Base-by-base conservation (phyloP, 2,797 vertebrate species). In the Enteromius unitaeniatus region DNA sequence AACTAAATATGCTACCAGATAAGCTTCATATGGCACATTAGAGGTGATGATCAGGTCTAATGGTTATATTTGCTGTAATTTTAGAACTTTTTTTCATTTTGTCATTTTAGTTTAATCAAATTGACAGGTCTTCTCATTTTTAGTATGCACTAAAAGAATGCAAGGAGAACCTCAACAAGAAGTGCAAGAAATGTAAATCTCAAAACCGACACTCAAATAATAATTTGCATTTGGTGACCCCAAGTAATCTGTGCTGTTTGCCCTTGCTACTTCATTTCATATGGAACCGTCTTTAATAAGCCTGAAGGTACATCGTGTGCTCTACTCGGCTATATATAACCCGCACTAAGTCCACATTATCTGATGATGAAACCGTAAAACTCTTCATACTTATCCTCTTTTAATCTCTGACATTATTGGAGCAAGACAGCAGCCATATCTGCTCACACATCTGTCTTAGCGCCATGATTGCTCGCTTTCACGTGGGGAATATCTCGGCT, bases 401-500 rank as follows among this genome's bases (percentile, higher is more conserved):
- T 86, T 86, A 87, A 87, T 87, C 84, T 87, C 76, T 74, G 64
- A 87, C 83, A 86, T 86, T 49, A 79, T 67, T 78, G 49, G 62
- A 87, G 74, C 13, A 84, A 62, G 82, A 49, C 77, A 51, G 78
- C 72, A 79, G 55, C 83, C 73, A 31, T 51, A 79, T n/a, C 67
- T 77, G 82, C 79, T 85, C 70, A 53, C 60, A 49, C 70, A 85
- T 86, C 85, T 65, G 37, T 78, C 78, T 83, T 72, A 89, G 49
- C 28, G 37, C 17, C 47, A 51, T 37, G 80, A 80, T 31, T 58
- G 65, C 77, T 69, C 31, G 21, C 79, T 60, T 79, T 85, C 85
- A 85, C 40, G 55, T 58, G 72, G 60, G 45, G 73, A 67, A 83
- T 81, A 77, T 74, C 78, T 65, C n/a, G 1, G 87, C 68, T 84